Base-by-base conservation (phyloP, 2,888 invertebrate genomes). In the Drosophila pseudotalamancana region DNA sequence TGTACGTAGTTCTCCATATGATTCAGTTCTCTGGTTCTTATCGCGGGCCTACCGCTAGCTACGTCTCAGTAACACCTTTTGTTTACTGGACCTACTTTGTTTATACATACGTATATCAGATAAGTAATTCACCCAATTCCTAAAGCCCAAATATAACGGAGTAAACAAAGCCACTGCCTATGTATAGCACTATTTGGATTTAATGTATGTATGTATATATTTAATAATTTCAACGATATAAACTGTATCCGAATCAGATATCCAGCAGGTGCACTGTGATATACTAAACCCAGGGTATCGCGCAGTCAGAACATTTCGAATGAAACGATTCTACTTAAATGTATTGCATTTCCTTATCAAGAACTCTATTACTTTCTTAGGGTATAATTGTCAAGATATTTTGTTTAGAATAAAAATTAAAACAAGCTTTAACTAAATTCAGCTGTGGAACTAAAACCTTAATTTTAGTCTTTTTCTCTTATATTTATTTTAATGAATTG, bases 41-140 rank as follows among this genome's bases (percentile, higher is more conserved):
- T 67, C 71, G 72, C 35, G 32, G 72, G 49, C 56, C 67, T 67
- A 39, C 53, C 16, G 19, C 46, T 46, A 23, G n/a, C 48, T 50
- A 9, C n/a, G 9, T 35, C 40, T 63, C 56, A 45, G 46, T 51
- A 55, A 25, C 72, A 63, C 50, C 68, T 48, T 63, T 51, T 67
- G 67, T 67, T 71, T 57, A 53, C 23, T 12, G 12, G 8, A 39
- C 4, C 27, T 16, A 50, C 49, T 56, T 50, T 67, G 56, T 62
- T 45, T 68, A 34, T 42, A n/a, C n/a, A n/a, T n/a, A n/a, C n/a
- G n/a, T n/a, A 34, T 39, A 57, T 42, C 50, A 37, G 48, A 51
- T 66, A 49, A 51, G 39, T 27, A 48, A 50, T 66, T 35, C 18
- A 37, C 39, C 35, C 23, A 37, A 29, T 32, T 12, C 32, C n/a